phyloP scores from a whole-genome alignment of 1,140 invertebrate species.

The Nylanderia fulva region DNA sequence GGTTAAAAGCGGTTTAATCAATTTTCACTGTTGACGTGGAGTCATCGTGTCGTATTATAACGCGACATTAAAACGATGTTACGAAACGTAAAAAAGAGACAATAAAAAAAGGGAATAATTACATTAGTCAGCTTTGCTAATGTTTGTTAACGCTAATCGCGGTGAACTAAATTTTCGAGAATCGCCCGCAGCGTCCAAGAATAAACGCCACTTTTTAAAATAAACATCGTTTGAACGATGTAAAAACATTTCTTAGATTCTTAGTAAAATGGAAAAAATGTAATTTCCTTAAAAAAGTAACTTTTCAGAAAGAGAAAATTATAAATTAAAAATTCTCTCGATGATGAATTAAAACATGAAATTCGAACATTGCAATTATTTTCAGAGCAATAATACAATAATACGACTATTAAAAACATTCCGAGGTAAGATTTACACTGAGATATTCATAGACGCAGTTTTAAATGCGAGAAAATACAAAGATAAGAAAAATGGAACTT shows the following conservation, averaged over 20 bases:
- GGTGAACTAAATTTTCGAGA: conserved; percentile 14
- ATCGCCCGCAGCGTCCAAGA: background rate
- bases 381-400: conserved; percentile 16
- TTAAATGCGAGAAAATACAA: conserved; percentile 6
- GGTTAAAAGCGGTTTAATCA: conserved; percentile 44
- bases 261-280: background rate
- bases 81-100: background rate
- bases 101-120: conserved; percentile 14
- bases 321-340: background rate
- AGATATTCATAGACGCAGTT: conserved; percentile 18
- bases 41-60: conserved; percentile 1
- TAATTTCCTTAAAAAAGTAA: background rate
- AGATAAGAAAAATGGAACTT: background rate
- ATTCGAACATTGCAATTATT: background rate
- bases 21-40: conserved; percentile 9
- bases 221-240: background rate
- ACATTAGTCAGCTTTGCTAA: conserved; percentile 3
- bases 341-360: background rate
- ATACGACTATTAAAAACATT: conserved; percentile 3
- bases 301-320: too few species aligned
- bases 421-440: conserved; percentile 17
- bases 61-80: background rate
- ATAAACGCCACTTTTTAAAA: background rate
- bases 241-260: conserved; percentile 4
- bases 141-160: conserved; percentile 11